These are phyloP conservation scores for Myotis myotis DNA, from an alignment of 2,797 vertebrate species.

Conservation along the genomic window DNA sequence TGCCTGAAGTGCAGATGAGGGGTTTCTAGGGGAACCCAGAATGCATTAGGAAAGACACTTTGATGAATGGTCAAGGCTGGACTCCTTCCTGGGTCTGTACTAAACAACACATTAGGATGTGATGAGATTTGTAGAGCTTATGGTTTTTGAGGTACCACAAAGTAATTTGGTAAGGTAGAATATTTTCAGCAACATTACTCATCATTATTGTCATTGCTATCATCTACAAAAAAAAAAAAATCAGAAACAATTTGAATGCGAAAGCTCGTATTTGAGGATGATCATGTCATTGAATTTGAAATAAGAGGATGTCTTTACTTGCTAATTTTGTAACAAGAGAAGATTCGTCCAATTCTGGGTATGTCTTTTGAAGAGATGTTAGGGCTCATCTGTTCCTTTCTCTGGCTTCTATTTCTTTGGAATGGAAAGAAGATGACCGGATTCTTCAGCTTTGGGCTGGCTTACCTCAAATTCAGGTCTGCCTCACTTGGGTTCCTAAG, in stretches of 20 bases:
- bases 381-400: not conserved
- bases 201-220: conserved; percentile 33
- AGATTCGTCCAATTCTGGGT: not conserved
- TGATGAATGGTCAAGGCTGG: conserved; percentile 41
- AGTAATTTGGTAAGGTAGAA: conserved; percentile 51
- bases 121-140: conserved; percentile 29
- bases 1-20: not conserved
- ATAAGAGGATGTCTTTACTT: not conserved
- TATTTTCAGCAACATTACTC: conserved; percentile 62
- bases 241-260: not conserved
- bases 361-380: not conserved
- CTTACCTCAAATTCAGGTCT: not conserved
- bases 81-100: conserved; percentile 48
- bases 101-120: conserved; percentile 50
- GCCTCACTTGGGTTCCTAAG: not conserved
- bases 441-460: not conserved
- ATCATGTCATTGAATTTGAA: not conserved
- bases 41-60: conserved; percentile 36
- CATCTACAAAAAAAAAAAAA: not conserved
- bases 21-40: not conserved
- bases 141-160: conserved; percentile 45
- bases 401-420: not conserved
- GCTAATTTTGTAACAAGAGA: not conserved
- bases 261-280: not conserved
- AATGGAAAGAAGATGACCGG: not conserved